Conservation (phyloP, 2,113 vertebrate genomes). For the Antechinus stuartii region DNA sequence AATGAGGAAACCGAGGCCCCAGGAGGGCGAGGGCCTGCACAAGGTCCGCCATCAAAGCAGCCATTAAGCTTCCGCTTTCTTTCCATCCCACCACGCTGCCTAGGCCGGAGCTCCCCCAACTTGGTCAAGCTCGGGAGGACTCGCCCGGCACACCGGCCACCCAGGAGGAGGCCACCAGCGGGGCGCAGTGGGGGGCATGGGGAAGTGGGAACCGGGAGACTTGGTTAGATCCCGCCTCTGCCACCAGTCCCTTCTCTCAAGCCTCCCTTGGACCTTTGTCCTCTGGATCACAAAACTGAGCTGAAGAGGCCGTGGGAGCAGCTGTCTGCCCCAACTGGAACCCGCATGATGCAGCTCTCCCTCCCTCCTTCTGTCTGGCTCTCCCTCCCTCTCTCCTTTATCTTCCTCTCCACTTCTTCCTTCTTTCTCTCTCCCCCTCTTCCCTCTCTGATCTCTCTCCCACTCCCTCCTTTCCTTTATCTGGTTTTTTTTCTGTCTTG, state of each 20-base stretch:
- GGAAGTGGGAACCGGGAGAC: not conserved
- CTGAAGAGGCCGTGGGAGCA: not conserved
- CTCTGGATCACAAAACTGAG: not conserved
- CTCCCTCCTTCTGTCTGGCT: too few relatives aligned
- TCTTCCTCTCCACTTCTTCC: not conserved
- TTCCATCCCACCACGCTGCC: not conserved
- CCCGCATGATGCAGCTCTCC: too few relatives aligned
- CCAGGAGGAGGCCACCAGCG: not conserved
- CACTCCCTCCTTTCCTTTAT: too few relatives aligned
- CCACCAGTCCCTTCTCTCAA: not conserved
- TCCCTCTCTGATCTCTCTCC: not conserved
- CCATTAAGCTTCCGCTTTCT: not conserved
- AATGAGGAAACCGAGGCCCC: not conserved
- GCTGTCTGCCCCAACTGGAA: not conserved
- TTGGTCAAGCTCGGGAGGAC: not conserved
- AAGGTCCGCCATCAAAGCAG: not conserved
- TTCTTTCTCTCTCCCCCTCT: not conserved
- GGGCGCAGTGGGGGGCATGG: too few relatives aligned
- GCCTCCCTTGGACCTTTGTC: not conserved
- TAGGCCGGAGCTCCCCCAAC: not conserved
- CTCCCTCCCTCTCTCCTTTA: not conserved
- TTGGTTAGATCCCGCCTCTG: not conserved
- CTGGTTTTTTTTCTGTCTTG: too few relatives aligned
- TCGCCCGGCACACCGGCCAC: not conserved
- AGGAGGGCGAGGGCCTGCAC: not conserved